These are phyloP conservation scores for Plotosus lineatus DNA, from an alignment of 2,113 vertebrate genomes.

Conservation along the genomic window DNA sequence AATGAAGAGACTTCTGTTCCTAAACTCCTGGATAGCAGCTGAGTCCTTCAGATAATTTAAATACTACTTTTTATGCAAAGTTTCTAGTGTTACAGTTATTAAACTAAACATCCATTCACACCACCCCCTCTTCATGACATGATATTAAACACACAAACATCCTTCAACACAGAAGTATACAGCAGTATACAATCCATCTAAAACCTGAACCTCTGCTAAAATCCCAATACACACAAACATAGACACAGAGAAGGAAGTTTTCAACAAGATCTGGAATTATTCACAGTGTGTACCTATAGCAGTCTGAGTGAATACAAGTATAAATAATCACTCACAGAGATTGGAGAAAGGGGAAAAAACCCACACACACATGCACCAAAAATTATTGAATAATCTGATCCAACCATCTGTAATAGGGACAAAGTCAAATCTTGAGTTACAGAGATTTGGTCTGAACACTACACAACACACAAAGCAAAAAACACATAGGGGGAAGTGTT, in stretches of 20 bases:
- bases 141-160: background rate
- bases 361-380: slow-evolving; percentile 9
- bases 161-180: background rate
- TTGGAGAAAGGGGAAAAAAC: slow-evolving; percentile 8
- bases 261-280: slow-evolving; percentile 49
- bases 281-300: slow-evolving; percentile 48
- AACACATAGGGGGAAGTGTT: slow-evolving; percentile 49
- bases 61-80: too few species aligned
- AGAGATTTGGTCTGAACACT: slow-evolving; percentile 9
- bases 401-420: background rate
- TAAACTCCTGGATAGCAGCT: too few species aligned
- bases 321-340: slow-evolving; percentile 24
- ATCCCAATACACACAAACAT: background rate
- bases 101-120: too few species aligned
- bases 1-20: too few species aligned
- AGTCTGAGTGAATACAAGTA: slow-evolving; percentile 51
- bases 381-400: background rate
- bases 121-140: background rate
- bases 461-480: slow-evolving; percentile 43
- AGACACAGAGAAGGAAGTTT: slow-evolving; percentile 45
- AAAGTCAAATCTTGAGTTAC: background rate
- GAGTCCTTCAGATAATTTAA: too few species aligned
- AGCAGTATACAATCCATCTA: background rate
- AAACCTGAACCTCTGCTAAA: background rate
- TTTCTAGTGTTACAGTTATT: too few species aligned